A percentile compares a stretch with the other conserved stretches of the same genome.
Evolutionary conservation across 35 echinoderm and acorn worm species (phyloP).

Genomic region (Heliocidaris tuberculata): DNA sequence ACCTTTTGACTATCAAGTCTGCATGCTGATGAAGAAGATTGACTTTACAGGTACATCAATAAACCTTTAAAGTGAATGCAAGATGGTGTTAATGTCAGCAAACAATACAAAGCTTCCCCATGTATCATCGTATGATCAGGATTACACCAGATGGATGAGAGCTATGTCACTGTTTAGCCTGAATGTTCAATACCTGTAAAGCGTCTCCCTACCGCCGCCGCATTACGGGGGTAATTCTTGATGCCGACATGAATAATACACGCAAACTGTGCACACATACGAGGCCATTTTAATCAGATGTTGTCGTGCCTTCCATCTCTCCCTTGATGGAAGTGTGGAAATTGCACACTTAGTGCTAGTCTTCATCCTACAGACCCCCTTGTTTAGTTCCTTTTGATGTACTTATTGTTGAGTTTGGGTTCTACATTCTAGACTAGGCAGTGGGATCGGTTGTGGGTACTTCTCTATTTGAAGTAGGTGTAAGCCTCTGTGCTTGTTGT

Average conservation of each 20-base stretch:
- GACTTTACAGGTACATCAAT: too few relatives aligned
- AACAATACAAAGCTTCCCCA: too few relatives aligned
- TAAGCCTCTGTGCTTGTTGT: neutral
- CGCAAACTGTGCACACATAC: neutral
- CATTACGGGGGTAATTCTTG: neutral
- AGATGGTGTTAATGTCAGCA: too few relatives aligned
- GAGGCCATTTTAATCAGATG: conserved; percentile 10
- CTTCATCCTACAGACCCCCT: neutral
- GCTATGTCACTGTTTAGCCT: neutral
- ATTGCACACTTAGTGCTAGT: conserved; percentile 1
- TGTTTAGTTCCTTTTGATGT: neutral
- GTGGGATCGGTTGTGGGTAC: neutral
- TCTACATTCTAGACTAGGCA: neutral
- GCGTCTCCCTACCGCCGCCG: neutral
- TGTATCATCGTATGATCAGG: neutral
- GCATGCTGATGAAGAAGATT: too few relatives aligned
- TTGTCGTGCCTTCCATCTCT: neutral
- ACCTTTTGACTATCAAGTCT: too few relatives aligned
- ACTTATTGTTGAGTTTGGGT: neutral
- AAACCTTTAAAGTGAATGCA: too few relatives aligned
- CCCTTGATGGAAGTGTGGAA: neutral
- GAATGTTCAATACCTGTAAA: neutral
- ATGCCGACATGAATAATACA: conserved; percentile 2
- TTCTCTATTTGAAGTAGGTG: neutral
- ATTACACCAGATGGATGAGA: neutral